These are phyloP conservation scores for Tetramorium bicarinatum DNA, from an alignment of 2,888 invertebrate genomes.

Conservation along the genomic window DNA sequence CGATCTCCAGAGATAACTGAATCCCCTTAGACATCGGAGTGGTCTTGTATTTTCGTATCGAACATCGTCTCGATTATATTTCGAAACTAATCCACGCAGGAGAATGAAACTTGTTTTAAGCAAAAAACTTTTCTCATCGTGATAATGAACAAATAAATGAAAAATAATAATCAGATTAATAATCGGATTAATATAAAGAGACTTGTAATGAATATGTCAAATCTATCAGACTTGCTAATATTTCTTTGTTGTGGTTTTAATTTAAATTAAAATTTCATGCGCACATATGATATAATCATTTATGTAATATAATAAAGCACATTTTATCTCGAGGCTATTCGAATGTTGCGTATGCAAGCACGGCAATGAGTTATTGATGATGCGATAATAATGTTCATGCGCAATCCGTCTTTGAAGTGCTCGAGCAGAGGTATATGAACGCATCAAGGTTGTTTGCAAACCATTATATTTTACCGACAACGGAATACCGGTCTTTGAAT, in stretches of 20 bases:
- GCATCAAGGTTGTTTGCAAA: conserved; percentile 7
- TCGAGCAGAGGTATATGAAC: not conserved
- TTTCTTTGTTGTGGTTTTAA: not conserved
- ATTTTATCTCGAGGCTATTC: not conserved
- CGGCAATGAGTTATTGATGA: conserved; percentile 7
- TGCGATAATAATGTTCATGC: not conserved
- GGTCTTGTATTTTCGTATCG: conserved; percentile 33
- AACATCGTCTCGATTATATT: conserved; percentile 41
- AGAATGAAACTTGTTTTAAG: not conserved
- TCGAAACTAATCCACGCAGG: conserved; percentile 2
- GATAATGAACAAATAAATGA: not conserved
- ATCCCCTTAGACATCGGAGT: conserved; percentile 16
- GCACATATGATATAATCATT: not conserved
- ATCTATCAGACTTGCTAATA: not conserved
- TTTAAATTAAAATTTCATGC: not conserved
- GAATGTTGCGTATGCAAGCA: not conserved
- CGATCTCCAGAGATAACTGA: conserved; percentile 44
- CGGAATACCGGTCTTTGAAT: conserved; percentile 8
- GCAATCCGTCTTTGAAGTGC: conserved; percentile 5
- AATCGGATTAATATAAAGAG: not conserved
- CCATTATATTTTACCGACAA: conserved; percentile 1
- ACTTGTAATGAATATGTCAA: not conserved
- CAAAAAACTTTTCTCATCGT: not conserved
- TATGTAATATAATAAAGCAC: not conserved
- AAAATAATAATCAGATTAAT: not conserved